A percentile compares a stretch with the other conserved stretches of the same genome.
Evolutionary conservation across 2,113 vertebrate species (phyloP).

Genomic region (Pogonocichla stellata): DNA sequence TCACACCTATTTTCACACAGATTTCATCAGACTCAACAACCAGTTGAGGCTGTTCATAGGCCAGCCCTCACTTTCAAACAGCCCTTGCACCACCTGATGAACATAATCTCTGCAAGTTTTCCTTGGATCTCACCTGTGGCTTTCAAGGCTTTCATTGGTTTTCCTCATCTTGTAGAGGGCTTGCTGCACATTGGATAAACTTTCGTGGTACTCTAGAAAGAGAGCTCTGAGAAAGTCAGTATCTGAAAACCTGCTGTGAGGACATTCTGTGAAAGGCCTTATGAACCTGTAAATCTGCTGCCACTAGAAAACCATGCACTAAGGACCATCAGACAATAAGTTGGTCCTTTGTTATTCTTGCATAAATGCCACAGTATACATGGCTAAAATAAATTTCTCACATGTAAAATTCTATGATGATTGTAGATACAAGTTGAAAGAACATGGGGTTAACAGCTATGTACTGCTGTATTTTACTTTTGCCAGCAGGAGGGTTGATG

Average conservation of each 20-base stretch:
- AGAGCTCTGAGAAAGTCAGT: background rate
- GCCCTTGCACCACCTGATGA: background rate
- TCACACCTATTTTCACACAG: background rate
- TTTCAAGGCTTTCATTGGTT: background rate
- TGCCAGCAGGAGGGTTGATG: conserved; percentile 77
- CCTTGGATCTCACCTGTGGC: background rate
- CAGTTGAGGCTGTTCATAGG: rapidly evolving
- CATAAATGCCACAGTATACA: background rate
- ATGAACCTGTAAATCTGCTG: background rate
- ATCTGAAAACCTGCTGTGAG: background rate
- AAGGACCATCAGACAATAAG: background rate
- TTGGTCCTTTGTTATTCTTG: background rate
- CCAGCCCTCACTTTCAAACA: background rate
- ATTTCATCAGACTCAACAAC: background rate
- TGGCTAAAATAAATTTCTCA: background rate
- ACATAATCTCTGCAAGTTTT: background rate
- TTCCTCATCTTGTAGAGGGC: background rate
- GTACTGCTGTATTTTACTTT: conserved; percentile 52
- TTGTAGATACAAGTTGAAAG: background rate
- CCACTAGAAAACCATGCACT: background rate
- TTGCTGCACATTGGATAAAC: background rate
- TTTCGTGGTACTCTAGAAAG: background rate
- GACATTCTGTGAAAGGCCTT: background rate
- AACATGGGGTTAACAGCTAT: conserved; percentile 57
- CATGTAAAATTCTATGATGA: background rate